Base-by-base conservation (phyloP, 2,113 vertebrate species). In the Terrapene triunguis region DNA sequence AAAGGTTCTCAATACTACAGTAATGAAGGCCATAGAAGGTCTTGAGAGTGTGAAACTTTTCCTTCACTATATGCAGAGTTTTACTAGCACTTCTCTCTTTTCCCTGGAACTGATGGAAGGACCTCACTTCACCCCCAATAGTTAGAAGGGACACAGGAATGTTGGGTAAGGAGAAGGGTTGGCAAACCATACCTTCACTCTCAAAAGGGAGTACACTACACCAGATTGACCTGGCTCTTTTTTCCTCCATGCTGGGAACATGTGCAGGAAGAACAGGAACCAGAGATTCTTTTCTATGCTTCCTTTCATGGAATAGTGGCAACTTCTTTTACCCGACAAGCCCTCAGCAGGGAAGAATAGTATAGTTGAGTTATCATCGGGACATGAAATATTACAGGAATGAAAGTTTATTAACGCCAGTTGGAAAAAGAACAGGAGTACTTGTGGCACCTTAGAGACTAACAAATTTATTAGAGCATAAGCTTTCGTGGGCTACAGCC, bases 51-150 rank as follows among this genome's bases (percentile, higher is more conserved):
- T 88, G 78, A 96, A 82, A 78, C 38, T 92, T 72, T 78, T 42
- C 89, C 95, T 82, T 86, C 85, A 62, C 93, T 65, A n/a, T 55
- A 48, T 93, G 78, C 81, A 93, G 87, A 84, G 93, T 89, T 81
- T 93, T 80, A 80, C 90, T 94, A 82, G 51, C 13, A 53, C 72
- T 92, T 91, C 62, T 82, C 79, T 84, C 83, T 88, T 87, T 95
- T 85, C 84, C 74, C 80, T 86, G n/a, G 87, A 80, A 95, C 72
- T 32, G 53, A 13, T 54, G 62, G 59, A 90, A 95, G 85, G 92
- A 88, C 78, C 85, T 87, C 35, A 51, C 27, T 89, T 84, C 74
- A 72, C 38, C 88, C 53, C 47, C 47, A 44, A 10, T 21, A 42
- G 22, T 38, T 82, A 54, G 24, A 42, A n/a, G n/a, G 54, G n/a